A percentile compares a stretch with the other conserved stretches of the same genome.
Evolutionary conservation across 1,140 invertebrate genomes (phyloP).

Genomic region (Drosophila simulans): DNA sequence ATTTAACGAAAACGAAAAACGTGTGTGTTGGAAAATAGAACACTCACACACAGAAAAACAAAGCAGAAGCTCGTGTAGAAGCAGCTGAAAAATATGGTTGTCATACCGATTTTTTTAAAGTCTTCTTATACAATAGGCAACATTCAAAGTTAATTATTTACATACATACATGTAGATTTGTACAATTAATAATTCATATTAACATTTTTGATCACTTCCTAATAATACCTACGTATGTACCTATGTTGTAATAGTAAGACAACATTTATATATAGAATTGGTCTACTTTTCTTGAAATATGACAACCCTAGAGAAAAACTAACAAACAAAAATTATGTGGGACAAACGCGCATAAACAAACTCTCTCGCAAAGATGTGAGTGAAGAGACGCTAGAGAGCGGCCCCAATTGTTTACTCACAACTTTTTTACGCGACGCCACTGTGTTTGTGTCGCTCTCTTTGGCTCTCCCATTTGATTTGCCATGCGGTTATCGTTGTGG

Average conservation of each 20-base stretch:
- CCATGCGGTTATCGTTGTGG: constrained; percentile 39
- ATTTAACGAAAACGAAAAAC: constrained; percentile 39
- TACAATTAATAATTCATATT: too few relatives aligned
- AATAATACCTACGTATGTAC: too few relatives aligned
- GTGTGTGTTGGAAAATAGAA: constrained; percentile 64
- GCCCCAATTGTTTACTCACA: constrained; percentile 59
- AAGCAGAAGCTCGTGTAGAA: constrained; percentile 36
- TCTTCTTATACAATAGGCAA: background rate
- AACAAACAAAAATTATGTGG: constrained; percentile 80
- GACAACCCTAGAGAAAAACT: constrained; percentile 58
- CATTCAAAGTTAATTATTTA: too few relatives aligned
- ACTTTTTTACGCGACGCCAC: constrained; percentile 57
- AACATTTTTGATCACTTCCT: too few relatives aligned
- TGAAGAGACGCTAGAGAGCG: constrained; percentile 13
- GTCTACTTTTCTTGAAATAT: background rate
- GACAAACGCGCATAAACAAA: constrained; percentile 64
- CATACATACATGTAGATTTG: too few relatives aligned
- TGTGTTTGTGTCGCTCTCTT: constrained; percentile 42
- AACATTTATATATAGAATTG: too few relatives aligned
- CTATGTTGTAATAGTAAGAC: too few relatives aligned
- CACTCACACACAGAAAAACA: constrained; percentile 41
- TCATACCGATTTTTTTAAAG: background rate
- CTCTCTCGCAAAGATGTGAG: constrained; percentile 22
- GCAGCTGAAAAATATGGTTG: constrained; percentile 62
- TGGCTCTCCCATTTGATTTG: constrained; percentile 25